Conservation (phyloP, 2,113 vertebrate genomes). For the Pelecanoides urinatrix region DNA sequence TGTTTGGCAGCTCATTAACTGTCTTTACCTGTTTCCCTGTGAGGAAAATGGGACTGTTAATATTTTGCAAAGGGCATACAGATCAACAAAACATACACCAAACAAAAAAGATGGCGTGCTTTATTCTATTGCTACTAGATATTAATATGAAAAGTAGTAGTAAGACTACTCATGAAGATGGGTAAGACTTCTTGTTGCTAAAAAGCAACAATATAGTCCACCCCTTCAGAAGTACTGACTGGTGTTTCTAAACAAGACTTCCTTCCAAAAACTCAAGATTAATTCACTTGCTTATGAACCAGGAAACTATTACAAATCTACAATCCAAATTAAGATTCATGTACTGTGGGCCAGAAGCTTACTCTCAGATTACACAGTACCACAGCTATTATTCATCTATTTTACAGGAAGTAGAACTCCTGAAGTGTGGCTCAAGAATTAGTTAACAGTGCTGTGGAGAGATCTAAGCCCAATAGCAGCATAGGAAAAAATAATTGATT, state of each 20-base stretch:
- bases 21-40: not conserved
- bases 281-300: not conserved
- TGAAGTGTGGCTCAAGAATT: not conserved
- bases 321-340: not conserved
- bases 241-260: not conserved
- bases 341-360: not conserved
- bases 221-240: not conserved
- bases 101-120: not conserved
- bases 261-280: not conserved
- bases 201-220: not conserved
- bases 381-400: not conserved
- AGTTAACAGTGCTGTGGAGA: not conserved
- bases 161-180: not conserved
- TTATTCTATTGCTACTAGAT: not conserved
- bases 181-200: not conserved
- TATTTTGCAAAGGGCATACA: not conserved
- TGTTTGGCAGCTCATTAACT: not conserved
- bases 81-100: not conserved
- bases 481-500: not conserved
- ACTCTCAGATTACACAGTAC: not conserved
- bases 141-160: not conserved
- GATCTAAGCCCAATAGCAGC: not conserved
- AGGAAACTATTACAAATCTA: not conserved
- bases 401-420: not conserved
- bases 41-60: not conserved